Conservation (phyloP, 2,113 vertebrate species). For the Sebastes schlegelii region DNA sequence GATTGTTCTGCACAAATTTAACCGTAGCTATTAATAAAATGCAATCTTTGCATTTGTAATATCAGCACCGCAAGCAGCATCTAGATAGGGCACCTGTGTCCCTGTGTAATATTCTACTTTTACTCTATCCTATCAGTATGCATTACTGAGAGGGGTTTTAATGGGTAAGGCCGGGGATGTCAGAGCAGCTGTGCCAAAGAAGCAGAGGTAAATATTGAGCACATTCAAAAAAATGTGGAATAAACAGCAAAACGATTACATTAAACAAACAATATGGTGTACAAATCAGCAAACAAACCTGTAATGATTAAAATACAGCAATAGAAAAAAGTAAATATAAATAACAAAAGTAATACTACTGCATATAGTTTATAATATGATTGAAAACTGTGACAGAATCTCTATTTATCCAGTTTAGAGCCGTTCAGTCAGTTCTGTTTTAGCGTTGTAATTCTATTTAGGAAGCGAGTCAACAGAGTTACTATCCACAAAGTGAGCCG, state of each 20-base stretch:
- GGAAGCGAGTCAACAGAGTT: slow-evolving; percentile 53
- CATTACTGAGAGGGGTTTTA: slow-evolving; percentile 13
- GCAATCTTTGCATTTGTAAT: slow-evolving; percentile 37
- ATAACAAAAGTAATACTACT: slow-evolving; percentile 51
- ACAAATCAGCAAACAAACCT: slow-evolving; percentile 40
- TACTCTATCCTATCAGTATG: slow-evolving; percentile 16
- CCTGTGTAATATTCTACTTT: slow-evolving; percentile 31
- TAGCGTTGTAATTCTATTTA: slow-evolving; percentile 56
- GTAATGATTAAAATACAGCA: slow-evolving; percentile 32
- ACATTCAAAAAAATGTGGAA: slow-evolving; percentile 41
- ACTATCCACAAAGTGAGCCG: slow-evolving; percentile 56
- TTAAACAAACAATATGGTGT: slow-evolving; percentile 35
- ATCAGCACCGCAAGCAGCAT: slow-evolving; percentile 42
- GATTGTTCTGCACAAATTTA: background rate
- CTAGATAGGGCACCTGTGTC: slow-evolving; percentile 17
- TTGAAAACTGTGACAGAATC: slow-evolving; percentile 46
- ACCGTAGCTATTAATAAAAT: slow-evolving; percentile 27
- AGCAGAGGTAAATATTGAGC: slow-evolving; percentile 42
- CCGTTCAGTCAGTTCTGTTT: slow-evolving; percentile 44
- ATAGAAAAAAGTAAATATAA: slow-evolving; percentile 36
- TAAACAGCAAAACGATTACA: slow-evolving; percentile 45
- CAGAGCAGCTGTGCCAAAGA: slow-evolving; percentile 37
- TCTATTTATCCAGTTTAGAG: slow-evolving; percentile 42
- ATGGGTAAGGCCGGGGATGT: slow-evolving; percentile 27
- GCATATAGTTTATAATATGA: slow-evolving; percentile 47